Evolutionary conservation across 2,113 vertebrate genomes (phyloP).

Genomic region (Camelus dromedarius): DNA sequence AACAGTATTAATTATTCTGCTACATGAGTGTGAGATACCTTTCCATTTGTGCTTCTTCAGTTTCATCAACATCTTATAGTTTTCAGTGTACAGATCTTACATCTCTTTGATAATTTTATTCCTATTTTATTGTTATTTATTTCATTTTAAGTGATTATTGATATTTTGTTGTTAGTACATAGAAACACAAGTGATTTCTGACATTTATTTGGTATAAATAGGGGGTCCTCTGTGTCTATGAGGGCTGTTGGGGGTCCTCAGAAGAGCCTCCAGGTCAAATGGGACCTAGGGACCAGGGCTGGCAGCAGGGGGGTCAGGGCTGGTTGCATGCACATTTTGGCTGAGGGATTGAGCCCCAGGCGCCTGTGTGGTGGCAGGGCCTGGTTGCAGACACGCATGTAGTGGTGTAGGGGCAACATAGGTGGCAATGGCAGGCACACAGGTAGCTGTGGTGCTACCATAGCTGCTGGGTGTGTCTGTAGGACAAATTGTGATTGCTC

Average conservation of each 20-base stretch:
- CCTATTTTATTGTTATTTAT: background rate
- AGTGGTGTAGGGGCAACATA: background rate
- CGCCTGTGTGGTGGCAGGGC: background rate
- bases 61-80: background rate
- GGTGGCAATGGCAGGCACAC: background rate
- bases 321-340: background rate
- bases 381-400: background rate
- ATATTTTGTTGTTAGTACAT: background rate
- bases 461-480: background rate
- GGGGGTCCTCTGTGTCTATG: no score
- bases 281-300: background rate
- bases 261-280: background rate
- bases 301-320: background rate
- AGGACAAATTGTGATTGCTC: background rate
- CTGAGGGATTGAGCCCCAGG: background rate
- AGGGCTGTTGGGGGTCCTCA: background rate
- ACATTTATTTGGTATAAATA: background rate
- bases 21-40: background rate
- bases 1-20: background rate
- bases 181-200: background rate
- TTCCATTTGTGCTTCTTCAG: background rate
- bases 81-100: background rate
- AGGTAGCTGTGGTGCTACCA: background rate
- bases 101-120: background rate
- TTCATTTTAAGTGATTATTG: background rate